phyloP scores from a whole-genome alignment of 1,140 invertebrate genomes.

The Heliconius congener region DNA sequence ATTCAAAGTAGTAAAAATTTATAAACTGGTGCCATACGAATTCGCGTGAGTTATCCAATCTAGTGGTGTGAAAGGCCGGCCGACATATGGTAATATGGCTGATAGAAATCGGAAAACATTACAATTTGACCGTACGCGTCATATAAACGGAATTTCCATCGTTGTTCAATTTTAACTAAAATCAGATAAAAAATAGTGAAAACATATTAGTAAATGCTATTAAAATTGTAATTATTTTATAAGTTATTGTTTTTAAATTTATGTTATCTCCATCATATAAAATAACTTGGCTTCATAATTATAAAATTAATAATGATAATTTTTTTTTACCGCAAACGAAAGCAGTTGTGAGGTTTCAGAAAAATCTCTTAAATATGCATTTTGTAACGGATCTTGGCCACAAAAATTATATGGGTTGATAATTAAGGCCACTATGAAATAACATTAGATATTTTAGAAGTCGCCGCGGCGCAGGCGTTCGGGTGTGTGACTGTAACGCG shows the following conservation, averaged over 20 bases:
- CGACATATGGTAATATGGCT: constrained; percentile 66
- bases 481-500: too few relatives aligned
- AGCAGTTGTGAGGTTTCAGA: constrained; percentile 17
- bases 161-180: not conserved
- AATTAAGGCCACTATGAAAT: not conserved
- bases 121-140: constrained; percentile 10
- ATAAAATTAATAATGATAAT: too few relatives aligned
- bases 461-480: too few relatives aligned
- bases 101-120: constrained; percentile 68
- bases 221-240: too few relatives aligned
- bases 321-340: constrained; percentile 21
- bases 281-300: too few relatives aligned
- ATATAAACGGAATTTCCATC: constrained; percentile 2
- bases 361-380: constrained; percentile 8
- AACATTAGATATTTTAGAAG: not conserved
- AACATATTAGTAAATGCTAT: too few relatives aligned
- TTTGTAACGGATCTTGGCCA: constrained; percentile 14
- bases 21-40: constrained; percentile 22
- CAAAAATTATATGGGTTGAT: constrained; percentile 8
- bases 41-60: constrained; percentile 62
- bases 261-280: too few relatives aligned
- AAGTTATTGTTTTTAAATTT: too few relatives aligned
- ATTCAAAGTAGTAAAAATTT: not conserved
- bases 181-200: too few relatives aligned
- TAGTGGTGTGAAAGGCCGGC: constrained; percentile 65